Percentiles rank a stretch among this genome's conserved stretches.
phyloP scores from a whole-genome alignment of 2,113 vertebrate genomes.

The Anhinga rufa region DNA sequence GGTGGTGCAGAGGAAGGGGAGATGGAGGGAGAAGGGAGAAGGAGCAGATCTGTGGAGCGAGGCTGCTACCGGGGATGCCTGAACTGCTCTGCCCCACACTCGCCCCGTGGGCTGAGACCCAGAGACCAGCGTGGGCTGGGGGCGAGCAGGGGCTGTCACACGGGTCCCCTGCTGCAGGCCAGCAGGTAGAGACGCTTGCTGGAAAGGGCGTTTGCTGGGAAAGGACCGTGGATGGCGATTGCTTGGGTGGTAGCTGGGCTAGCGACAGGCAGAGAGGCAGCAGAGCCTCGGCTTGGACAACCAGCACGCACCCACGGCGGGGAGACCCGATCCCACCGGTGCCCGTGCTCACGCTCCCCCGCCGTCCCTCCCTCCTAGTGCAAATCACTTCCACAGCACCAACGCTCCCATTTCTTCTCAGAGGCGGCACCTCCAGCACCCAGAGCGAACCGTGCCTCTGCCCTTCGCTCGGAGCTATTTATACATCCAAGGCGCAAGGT shows the following conservation, averaged over 20 bases:
- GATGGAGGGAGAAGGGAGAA: background rate
- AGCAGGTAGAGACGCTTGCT: background rate
- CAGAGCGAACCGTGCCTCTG: background rate
- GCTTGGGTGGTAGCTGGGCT: background rate
- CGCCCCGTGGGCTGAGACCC: rapidly evolving
- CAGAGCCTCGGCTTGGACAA: background rate
- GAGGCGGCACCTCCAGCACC: background rate
- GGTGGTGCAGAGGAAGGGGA: background rate
- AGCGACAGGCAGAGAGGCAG: background rate
- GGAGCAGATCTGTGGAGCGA: background rate
- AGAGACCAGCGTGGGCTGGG: background rate
- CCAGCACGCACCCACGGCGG: background rate
- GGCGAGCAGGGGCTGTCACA: background rate
- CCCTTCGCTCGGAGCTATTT: background rate
- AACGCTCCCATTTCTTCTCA: background rate
- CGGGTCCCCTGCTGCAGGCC: background rate
- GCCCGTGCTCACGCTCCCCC: background rate
- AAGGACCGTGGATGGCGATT: background rate
- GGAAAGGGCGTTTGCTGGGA: background rate
- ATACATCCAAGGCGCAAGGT: background rate
- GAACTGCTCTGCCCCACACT: background rate
- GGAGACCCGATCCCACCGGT: background rate
- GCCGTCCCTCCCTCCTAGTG: background rate
- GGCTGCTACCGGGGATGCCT: background rate
- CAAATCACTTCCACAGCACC: background rate